A percentile compares a stretch with the other conserved stretches of the same genome.
Evolutionary conservation across 2,888 invertebrate species (phyloP).

Genomic region (Drosophila sordidula): DNA sequence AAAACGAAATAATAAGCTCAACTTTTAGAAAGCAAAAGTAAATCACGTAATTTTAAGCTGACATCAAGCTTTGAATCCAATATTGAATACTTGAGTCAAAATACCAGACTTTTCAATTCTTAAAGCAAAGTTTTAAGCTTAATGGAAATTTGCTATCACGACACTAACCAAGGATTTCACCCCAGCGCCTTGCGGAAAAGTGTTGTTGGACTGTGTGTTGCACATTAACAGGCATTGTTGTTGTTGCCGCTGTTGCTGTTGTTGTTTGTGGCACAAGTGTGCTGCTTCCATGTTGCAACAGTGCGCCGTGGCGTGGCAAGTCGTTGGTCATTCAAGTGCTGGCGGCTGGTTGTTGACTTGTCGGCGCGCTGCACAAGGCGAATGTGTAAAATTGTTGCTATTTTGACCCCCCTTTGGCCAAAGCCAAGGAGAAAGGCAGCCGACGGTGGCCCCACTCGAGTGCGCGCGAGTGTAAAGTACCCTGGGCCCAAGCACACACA

Average conservation of each 20-base stretch:
- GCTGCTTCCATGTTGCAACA: slow-evolving; percentile 68
- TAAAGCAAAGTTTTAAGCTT: slow-evolving; percentile 33
- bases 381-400: slow-evolving; percentile 70
- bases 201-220: slow-evolving; percentile 36
- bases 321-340: slow-evolving; percentile 70
- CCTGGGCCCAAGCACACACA: slow-evolving; percentile 19
- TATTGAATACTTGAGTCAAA: not conserved
- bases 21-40: too few relatives aligned
- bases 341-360: slow-evolving; percentile 73
- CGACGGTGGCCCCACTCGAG: slow-evolving; percentile 15
- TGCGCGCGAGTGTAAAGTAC: slow-evolving; percentile 33
- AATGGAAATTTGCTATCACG: slow-evolving; percentile 62
- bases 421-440: slow-evolving; percentile 82
- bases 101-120: slow-evolving; percentile 4
- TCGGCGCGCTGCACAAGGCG: slow-evolving; percentile 59
- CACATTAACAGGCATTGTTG: slow-evolving; percentile 47
- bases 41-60: not conserved
- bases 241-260: slow-evolving; percentile 28
- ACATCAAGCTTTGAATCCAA: not conserved
- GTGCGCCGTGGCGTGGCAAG: slow-evolving; percentile 61
- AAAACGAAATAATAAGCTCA: too few relatives aligned
- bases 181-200: slow-evolving; percentile 15
- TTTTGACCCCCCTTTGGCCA: slow-evolving; percentile 74
- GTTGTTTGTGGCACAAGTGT: slow-evolving; percentile 39
- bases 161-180: slow-evolving; percentile 82